phyloP scores from a whole-genome alignment of 2,113 vertebrate species.

The Myanophis thanlyinensis region DNA sequence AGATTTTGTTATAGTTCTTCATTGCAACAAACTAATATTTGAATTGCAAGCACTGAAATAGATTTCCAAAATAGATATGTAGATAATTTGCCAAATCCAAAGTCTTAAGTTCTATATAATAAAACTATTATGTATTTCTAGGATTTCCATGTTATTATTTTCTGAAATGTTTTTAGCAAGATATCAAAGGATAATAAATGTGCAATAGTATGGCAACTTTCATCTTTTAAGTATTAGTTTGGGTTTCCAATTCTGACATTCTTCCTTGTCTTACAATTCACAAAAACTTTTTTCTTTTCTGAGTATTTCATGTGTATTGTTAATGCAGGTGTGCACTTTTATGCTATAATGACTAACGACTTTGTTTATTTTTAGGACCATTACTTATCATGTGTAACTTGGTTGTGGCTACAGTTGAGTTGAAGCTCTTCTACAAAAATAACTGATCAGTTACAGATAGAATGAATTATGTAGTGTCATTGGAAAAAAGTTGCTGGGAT shows the following conservation, averaged over 20 bases:
- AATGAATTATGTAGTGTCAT: background rate
- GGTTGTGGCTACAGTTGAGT: background rate
- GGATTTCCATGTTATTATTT: background rate
- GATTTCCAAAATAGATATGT: background rate
- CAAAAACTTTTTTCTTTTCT: too few relatives aligned
- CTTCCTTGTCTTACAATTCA: background rate
- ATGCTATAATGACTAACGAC: background rate
- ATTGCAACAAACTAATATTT: background rate
- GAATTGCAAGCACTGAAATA: background rate
- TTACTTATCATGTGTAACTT: background rate
- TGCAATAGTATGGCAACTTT: background rate
- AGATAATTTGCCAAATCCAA: background rate
- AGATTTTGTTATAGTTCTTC: background rate
- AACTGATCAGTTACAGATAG: background rate
- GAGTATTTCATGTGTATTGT: background rate
- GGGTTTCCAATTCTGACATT: background rate
- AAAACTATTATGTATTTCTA: background rate
- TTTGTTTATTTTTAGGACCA: background rate
- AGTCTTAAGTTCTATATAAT: background rate
- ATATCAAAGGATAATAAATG: background rate
- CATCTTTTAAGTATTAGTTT: background rate
- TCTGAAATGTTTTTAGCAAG: background rate
- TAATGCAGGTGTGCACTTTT: background rate
- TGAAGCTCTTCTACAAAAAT: background rate
- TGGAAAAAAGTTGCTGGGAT: background rate